Base-by-base conservation (phyloP, 2,797 vertebrate species). In the Emys orbicularis region DNA sequence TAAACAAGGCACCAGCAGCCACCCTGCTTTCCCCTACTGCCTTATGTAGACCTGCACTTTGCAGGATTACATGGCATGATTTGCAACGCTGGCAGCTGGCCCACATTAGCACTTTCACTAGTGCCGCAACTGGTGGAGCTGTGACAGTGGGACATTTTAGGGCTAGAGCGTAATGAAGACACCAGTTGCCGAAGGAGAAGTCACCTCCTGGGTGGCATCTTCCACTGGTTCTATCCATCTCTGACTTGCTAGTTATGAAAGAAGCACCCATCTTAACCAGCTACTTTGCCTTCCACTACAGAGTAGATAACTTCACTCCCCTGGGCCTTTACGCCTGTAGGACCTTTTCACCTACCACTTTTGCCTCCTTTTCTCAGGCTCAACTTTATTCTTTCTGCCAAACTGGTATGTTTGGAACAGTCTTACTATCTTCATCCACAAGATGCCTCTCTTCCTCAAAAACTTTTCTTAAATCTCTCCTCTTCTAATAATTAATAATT, bases 401-500 rank as follows among this genome's bases (percentile, higher is more conserved):
- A 72, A 23, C 21, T 72, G 21, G 5, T 72, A 37, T 37, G 37
- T 72, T 41, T 41, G 37, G 37, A 37, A 72, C 37, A 72, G 68
- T 65, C 41, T 44, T 16, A 0, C 1, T 10, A 0, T 37, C 50
- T 85, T 61, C 50, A 23, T 0, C 44, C 3, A 23, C 9, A 83
- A 61, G 61, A 25, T 89, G 68, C 13, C 6, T 6, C 5, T n/a
- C 37, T 80, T 77, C 50, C 53, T 23, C n/a, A 37, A 72, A 65
- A 81, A 4, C 5, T 5, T 16, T 3, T 2, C 0, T 16, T 2
- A 12, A 12, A 12, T 7, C 50, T 88, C 41, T 83, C 16, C 37
- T 74, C 3, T 25, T 21, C 23, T 31, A 47, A 12, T 5, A 9
- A 31, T 18, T 44, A 19, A 37, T 2, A n/a, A 23, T 27, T 47